Base-by-base conservation (phyloP, 2,797 vertebrate species). In the Melanotaenia parkinsoni region DNA sequence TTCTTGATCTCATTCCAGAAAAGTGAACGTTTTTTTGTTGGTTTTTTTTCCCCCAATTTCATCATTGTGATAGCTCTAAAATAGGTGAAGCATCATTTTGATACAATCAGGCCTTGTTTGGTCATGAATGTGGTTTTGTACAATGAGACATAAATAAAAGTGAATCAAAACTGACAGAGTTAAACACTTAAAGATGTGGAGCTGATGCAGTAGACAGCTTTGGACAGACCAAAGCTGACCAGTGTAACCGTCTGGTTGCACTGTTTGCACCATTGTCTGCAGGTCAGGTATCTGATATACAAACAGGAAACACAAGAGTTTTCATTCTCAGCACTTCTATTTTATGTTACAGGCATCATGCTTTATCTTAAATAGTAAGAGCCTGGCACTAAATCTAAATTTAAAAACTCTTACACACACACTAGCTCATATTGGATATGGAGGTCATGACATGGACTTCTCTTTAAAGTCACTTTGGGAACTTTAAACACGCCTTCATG, bases 401-500 rank as follows among this genome's bases (percentile, higher is more conserved):
- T 28, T 3, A 20, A 32, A 30, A 38, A 40, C 68, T 67, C 45
- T 33, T 7, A 20, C 22, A 58, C 58, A 38, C 53, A 68, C 32
- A 32, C 22, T 22, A 43, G 18, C 32, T 63, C 54, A 65, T 50
- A 67, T 50, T 26, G 58, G 45, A 67, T 32, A 57, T 30, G 51
- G 43, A 72, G 53, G 70, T 78, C 76, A 70, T 74, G 79, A 82
- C 81, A 75, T 58, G 77, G 47, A 81, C 70, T 77, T 50, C 66
- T 76, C 78, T 92, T 91, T 90, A 88, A 87, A 83, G 80, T 92
- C 92, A 90, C 86, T 91, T 89, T 86, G 83, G 5, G 76, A 87
- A 83, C 90, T 94, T 94, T 92, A 90, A 92, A 94, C 91, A 93
- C 80, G 76, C 90, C 91, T 94, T 94, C 88, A 94, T 91, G 93